phyloP scores from a whole-genome alignment of 2,113 vertebrate genomes.

The Scomber colias region DNA sequence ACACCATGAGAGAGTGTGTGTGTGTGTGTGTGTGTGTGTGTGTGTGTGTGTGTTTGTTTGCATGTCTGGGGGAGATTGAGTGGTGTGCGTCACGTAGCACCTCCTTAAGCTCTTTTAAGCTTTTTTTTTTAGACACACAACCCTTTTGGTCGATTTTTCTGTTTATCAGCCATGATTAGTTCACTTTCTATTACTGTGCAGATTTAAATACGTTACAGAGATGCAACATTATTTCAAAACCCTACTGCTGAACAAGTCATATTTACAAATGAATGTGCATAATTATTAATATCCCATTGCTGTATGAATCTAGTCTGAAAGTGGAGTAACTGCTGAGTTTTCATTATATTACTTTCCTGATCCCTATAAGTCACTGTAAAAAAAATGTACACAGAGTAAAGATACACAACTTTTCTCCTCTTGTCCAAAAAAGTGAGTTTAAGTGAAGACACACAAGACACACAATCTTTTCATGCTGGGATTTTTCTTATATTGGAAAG shows the following conservation, averaged over 20 bases:
- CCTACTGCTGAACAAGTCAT: neutral
- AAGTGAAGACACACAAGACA: too few relatives aligned
- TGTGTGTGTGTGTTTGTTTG: conserved; percentile 51
- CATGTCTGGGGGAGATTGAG: conserved; percentile 57
- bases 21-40: conserved; percentile 31
- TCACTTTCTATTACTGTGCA: conserved; percentile 35
- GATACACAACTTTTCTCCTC: neutral
- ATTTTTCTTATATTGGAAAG: too few relatives aligned
- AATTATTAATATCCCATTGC: neutral
- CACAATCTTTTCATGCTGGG: too few relatives aligned
- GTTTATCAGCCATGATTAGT: conserved; percentile 51
- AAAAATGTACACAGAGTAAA: neutral
- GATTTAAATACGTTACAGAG: conserved; percentile 26
- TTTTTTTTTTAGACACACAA: conserved; percentile 23
- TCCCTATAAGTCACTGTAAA: neutral
- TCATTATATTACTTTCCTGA: too few relatives aligned
- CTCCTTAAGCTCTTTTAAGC: conserved; percentile 40
- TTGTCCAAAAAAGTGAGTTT: neutral
- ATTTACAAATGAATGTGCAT: conserved; percentile 15
- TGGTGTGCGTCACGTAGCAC: conserved; percentile 48
- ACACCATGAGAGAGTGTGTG: conserved; percentile 41
- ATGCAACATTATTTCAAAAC: conserved; percentile 1
- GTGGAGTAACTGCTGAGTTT: neutral
- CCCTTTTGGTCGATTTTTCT: conserved; percentile 41
- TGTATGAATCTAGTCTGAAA: neutral